Conservation (phyloP, 1,140 invertebrate genomes). For the Drosophila ficusphila region DNA sequence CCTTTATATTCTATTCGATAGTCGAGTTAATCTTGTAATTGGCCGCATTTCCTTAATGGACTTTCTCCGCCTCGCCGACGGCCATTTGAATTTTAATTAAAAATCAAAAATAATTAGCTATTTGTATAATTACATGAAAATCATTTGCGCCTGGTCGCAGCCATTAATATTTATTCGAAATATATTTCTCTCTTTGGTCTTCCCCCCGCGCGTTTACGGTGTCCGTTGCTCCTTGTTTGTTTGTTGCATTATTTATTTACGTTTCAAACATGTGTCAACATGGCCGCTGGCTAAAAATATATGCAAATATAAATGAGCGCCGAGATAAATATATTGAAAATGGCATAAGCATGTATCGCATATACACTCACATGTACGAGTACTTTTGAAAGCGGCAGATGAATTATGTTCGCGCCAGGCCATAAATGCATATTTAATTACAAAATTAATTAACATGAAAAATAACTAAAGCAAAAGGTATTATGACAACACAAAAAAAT, state of each 20-base stretch:
- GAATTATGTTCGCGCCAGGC: constrained; percentile 64
- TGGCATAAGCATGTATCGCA: constrained; percentile 58
- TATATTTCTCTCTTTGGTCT: constrained; percentile 23
- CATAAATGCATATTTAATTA: constrained; percentile 78
- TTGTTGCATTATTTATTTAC: constrained; percentile 77
- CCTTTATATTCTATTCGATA: constrained; percentile 10
- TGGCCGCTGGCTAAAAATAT: constrained; percentile 65
- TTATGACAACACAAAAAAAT: constrained; percentile 19
- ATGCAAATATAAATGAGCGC: constrained; percentile 64
- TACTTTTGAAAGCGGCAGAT: constrained; percentile 36
- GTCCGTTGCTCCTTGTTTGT: constrained; percentile 26
- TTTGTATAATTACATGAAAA: constrained; percentile 77
- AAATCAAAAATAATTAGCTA: constrained; percentile 74
- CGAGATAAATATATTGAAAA: constrained; percentile 71
- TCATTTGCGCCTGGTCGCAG: constrained; percentile 60
- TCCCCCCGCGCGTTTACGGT: background rate
- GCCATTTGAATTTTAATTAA: constrained; percentile 70
- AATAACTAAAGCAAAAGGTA: constrained; percentile 49
- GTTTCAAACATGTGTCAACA: constrained; percentile 83
- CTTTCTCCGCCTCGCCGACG: constrained; percentile 35
- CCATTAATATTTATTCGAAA: constrained; percentile 77
- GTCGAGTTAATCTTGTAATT: constrained; percentile 56
- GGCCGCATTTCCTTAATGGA: constrained; percentile 38
- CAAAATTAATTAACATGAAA: constrained; percentile 81
- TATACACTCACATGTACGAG: constrained; percentile 26